phyloP scores from a whole-genome alignment of 2,113 vertebrate species.

The Eubucco bourcierii region DNA sequence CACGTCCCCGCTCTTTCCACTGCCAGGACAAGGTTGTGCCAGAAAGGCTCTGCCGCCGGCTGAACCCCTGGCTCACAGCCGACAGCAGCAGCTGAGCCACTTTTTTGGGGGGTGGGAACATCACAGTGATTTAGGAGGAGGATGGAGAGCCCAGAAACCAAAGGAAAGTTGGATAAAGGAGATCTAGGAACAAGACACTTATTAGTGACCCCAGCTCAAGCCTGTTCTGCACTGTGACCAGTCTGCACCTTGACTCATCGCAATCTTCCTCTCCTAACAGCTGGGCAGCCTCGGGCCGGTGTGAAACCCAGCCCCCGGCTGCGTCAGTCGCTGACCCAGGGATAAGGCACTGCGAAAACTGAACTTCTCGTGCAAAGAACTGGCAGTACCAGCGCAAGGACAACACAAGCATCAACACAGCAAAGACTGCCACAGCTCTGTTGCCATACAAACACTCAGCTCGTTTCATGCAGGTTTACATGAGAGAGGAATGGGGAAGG shows the following conservation, averaged over 20 bases:
- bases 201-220: neutral
- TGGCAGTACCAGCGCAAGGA: neutral
- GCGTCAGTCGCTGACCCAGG: neutral
- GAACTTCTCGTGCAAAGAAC: neutral
- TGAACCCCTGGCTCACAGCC: neutral
- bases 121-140: rapidly evolving
- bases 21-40: neutral
- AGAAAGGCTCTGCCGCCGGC: neutral
- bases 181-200: neutral
- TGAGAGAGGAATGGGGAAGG: rapidly evolving
- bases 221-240: neutral
- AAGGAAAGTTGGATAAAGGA: neutral
- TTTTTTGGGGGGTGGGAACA: neutral
- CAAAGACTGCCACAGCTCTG: neutral
- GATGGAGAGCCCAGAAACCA: neutral
- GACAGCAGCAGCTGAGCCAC: neutral
- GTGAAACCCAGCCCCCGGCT: neutral
- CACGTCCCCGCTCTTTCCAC: too few species aligned
- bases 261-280: neutral
- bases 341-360: conserved; percentile 43
- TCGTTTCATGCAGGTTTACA: rapidly evolving
- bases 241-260: neutral
- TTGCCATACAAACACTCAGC: rapidly evolving
- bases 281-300: neutral
- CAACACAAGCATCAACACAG: rapidly evolving